Conservation (phyloP, 2,888 invertebrate genomes). For the Pseudeuparius sepicola region DNA sequence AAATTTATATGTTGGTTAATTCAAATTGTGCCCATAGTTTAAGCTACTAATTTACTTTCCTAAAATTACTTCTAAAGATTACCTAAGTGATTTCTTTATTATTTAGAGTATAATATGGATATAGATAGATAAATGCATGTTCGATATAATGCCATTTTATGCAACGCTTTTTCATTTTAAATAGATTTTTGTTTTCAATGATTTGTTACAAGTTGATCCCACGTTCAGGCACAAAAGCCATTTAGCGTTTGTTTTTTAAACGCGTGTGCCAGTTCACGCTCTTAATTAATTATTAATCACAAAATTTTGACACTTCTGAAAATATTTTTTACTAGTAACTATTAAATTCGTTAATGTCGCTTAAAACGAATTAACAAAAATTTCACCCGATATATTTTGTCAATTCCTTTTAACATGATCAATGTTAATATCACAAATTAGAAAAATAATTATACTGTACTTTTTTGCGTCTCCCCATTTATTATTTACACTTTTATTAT, state of each 20-base stretch:
- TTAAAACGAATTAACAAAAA: too few relatives aligned
- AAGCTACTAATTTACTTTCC: constrained; percentile 39
- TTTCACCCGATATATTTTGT: too few relatives aligned
- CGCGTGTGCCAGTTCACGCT: constrained; percentile 39
- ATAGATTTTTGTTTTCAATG: constrained; percentile 36
- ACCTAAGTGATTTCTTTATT: constrained; percentile 35
- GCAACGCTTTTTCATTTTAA: constrained; percentile 30
- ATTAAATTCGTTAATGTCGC: too few relatives aligned
- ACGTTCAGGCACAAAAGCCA: constrained; percentile 40
- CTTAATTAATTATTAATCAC: constrained; percentile 33
- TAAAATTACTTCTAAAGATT: constrained; percentile 33
- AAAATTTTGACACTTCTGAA: constrained; percentile 26
- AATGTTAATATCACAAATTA: too few relatives aligned
- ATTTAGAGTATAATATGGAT: constrained; percentile 34
- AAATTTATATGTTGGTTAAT: constrained; percentile 33
- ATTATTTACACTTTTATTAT: too few relatives aligned
- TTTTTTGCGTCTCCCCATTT: too few relatives aligned
- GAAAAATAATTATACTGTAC: too few relatives aligned
- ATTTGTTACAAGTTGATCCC: constrained; percentile 43
- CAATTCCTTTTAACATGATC: too few relatives aligned
- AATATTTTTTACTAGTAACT: constrained; percentile 18
- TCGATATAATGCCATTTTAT: too few relatives aligned
- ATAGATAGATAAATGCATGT: constrained; percentile 35
- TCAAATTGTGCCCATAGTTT: constrained; percentile 43
- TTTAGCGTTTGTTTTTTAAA: constrained; percentile 32